Base-by-base conservation (phyloP, 1,140 invertebrate genomes). In the Atta colombica region DNA sequence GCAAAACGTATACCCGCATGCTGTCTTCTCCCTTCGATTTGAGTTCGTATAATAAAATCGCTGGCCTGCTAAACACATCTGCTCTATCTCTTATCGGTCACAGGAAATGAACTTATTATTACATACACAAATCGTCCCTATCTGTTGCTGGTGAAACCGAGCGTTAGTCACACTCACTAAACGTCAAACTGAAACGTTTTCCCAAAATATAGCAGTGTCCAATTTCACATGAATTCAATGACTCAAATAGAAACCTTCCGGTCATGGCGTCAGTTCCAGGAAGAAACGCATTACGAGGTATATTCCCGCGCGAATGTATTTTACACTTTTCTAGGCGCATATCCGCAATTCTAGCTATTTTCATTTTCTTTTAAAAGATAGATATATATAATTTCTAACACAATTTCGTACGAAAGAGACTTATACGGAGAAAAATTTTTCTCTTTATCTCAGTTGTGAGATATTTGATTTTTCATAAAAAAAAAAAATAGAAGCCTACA, bases 21-120 rank as follows among this genome's bases (percentile, higher is more conserved):
- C 8, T 8, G 39, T 12, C 45, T 31, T 53, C 77, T 80, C 61
- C 77, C 28, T 80, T 66, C 49, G 77, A 68, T 68, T 80, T 61
- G 25, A 68, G 5, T 12, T 78, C 39, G 49, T 51, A 25, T 31
- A 68, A 68, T 68, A 78, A 78, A 78, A 31, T 66, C 45, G 77
- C 61, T 68, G 28, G 18, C 66, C 66, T 28, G 21, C 45, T 68
- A 49, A 51, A 58, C 25, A 77, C 60, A 80, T 80, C 45, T 78
- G 45, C 25, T 77, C 60, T 77, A 31, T 63, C 60, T 65, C 25
- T 80, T 80, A 80, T 80, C 77, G 21, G 28, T 53, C n/a, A 21
- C 45, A 53, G 45, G 77, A 80, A 80, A 68, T 39, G 25, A 80
- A 80, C n/a, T 68, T 51, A 66, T 68, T 78, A 51, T 78, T 78